A percentile compares a stretch with the other conserved stretches of the same genome.
These are phyloP conservation scores for Pipistrellus pipistrellus DNA, from an alignment of 2,797 vertebrate species.

Conservation along the genomic window DNA sequence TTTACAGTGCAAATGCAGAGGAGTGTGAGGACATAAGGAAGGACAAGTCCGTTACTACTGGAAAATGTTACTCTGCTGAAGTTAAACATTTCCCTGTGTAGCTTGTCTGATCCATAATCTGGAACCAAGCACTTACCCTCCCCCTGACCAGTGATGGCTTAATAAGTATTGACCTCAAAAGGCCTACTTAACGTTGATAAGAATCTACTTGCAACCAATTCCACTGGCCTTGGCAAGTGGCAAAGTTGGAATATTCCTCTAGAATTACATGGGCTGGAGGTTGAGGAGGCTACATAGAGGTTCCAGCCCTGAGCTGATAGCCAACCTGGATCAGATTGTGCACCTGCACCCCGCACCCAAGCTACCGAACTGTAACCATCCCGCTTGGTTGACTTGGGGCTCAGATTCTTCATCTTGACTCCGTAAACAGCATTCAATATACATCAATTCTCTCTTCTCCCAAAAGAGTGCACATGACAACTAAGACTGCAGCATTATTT, in stretches of 20 bases:
- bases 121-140: neutral
- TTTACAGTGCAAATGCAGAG: neutral
- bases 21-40: neutral
- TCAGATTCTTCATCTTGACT: neutral
- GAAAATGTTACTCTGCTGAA: neutral
- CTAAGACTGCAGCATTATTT: neutral
- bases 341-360: no score
- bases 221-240: neutral
- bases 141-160: neutral
- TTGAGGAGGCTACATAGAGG: neutral
- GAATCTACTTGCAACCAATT: neutral
- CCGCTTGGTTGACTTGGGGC: neutral
- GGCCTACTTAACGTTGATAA: neutral
- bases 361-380: neutral
- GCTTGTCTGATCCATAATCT: neutral
- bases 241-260: neutral
- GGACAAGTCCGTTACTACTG: neutral
- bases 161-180: neutral
- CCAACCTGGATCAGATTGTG: neutral
- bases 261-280: neutral
- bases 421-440: constrained; percentile 11
- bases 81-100: neutral
- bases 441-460: neutral
- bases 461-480: neutral
- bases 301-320: neutral